Base-by-base conservation (phyloP, 2,113 vertebrate genomes). In the Pelusios castaneus region DNA sequence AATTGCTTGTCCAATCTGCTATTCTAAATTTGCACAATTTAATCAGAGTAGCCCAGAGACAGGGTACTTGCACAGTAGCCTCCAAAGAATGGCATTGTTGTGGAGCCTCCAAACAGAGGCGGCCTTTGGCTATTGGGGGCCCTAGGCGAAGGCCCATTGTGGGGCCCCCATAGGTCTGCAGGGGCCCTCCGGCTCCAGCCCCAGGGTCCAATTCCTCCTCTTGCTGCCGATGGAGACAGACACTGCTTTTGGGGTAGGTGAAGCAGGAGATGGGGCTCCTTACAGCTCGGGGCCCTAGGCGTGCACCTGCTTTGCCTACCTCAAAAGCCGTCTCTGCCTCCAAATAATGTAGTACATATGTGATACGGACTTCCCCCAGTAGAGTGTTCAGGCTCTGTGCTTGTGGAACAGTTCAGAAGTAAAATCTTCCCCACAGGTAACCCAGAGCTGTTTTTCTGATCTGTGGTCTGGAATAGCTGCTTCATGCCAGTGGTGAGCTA, bases 371-470 rank as follows among this genome's bases (percentile, higher is more conserved):
- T 17, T 8, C 17, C 60, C 34, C 8, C 17, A 34, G 17, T n/a
- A 89, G 19, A 41, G 45, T 7, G 21, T 60, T 73, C 4, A 51
- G 10, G 2, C 5, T 41, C 21, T 17, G 31, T 76, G 49, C 10
- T 67, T 9, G 12, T 63, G 29, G 27, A 10, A n/a, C 6, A 63
- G 1, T 17, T 89, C 5, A 22, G 56, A 83, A 10, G 73, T 16
- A 38, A 24, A 31, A 49, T 5, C 43, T 4, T 27, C 58, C 38
- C 1, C 56, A 70, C 60, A 16, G 14, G 51, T 19, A 87, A 45
- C 0, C 0, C 8, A 22, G 38, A 13, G 8, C 1, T 91, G 54
- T 9, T 82, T 83, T n/a, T 73, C n/a, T 0, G 0, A n/a, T 16
- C 34, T 67, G 17, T n/a, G 8, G 16, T 17, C 63, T 67, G 63